Evolutionary conservation across 2,888 invertebrate species (phyloP).

Genomic region (Drosophila vallismaia): DNA sequence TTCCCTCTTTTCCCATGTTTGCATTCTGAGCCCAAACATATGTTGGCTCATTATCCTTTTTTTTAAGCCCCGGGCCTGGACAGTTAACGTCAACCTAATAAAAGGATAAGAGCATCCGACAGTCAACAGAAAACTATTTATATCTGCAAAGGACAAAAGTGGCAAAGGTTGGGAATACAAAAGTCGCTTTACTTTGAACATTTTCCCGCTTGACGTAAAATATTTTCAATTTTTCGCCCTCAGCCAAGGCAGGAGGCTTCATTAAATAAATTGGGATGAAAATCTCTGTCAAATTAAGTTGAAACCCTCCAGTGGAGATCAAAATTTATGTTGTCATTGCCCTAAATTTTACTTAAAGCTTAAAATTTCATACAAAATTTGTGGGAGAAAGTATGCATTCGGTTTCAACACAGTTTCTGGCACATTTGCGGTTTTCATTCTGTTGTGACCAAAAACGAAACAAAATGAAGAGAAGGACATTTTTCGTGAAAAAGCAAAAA

Average conservation of each 20-base stretch:
- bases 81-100: constrained; percentile 5
- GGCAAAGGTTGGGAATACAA: constrained; percentile 18
- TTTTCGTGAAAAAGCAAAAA: constrained; percentile 16
- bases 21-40: constrained; percentile 47
- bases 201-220: constrained; percentile 4
- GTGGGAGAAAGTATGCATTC: constrained; percentile 20
- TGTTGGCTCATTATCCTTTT: constrained; percentile 54
- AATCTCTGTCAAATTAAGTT: constrained; percentile 38
- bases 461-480: neutral
- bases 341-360: constrained; percentile 45
- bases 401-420: constrained; percentile 28
- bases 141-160: constrained; percentile 14
- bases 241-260: constrained; percentile 15
- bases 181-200: constrained; percentile 21
- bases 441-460: constrained; percentile 16
- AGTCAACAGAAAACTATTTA: constrained; percentile 27
- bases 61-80: constrained; percentile 15
- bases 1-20: constrained; percentile 13
- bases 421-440: constrained; percentile 20
- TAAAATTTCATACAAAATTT: constrained; percentile 21
- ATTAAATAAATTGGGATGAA: constrained; percentile 40
- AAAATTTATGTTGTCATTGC: constrained; percentile 34
- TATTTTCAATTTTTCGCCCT: constrained; percentile 15
- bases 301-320: neutral
- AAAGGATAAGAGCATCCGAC: constrained; percentile 8